Evolutionary conservation across 2,888 invertebrate genomes (phyloP).

Genomic region (Ditylenchus weischeri): DNA sequence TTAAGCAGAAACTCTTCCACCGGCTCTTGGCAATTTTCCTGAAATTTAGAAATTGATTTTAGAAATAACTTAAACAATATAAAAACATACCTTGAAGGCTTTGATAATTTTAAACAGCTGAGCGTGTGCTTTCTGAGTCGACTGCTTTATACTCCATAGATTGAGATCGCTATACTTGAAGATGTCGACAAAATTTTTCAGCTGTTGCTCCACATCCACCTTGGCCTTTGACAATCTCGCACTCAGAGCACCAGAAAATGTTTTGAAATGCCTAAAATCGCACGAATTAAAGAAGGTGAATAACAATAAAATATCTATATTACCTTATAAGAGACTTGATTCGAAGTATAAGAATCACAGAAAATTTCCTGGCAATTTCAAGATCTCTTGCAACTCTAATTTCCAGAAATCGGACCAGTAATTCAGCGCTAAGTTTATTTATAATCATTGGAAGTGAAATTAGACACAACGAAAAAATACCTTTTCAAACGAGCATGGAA

Average conservation of each 20-base stretch:
- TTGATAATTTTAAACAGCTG: conserved; percentile 62
- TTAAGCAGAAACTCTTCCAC: conserved; percentile 10
- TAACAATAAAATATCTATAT: too few species aligned
- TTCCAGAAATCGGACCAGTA: background rate
- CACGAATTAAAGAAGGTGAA: too few species aligned
- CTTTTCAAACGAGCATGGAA: conserved; percentile 71
- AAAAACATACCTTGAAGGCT: conserved; percentile 69
- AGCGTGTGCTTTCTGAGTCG: conserved; percentile 64
- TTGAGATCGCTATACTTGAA: conserved; percentile 90
- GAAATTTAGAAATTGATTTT: background rate
- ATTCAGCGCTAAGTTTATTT: background rate
- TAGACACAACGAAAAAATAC: conserved; percentile 16
- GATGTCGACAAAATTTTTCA: conserved; percentile 86
- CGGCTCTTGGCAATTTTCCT: conserved; percentile 20
- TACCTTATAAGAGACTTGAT: conserved; percentile 1
- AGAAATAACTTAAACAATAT: background rate
- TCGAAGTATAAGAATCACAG: background rate
- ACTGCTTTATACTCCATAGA: conserved; percentile 86
- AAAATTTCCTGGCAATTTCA: background rate
- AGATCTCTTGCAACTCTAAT: background rate
- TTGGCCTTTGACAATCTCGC: conserved; percentile 65
- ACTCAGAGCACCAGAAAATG: conserved; percentile 63
- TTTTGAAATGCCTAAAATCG: conserved; percentile 75
- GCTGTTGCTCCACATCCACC: conserved; percentile 81
- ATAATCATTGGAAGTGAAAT: background rate